These are phyloP conservation scores for Rhingia rostrata DNA, from an alignment of 2,888 invertebrate species.

Conservation along the genomic window DNA sequence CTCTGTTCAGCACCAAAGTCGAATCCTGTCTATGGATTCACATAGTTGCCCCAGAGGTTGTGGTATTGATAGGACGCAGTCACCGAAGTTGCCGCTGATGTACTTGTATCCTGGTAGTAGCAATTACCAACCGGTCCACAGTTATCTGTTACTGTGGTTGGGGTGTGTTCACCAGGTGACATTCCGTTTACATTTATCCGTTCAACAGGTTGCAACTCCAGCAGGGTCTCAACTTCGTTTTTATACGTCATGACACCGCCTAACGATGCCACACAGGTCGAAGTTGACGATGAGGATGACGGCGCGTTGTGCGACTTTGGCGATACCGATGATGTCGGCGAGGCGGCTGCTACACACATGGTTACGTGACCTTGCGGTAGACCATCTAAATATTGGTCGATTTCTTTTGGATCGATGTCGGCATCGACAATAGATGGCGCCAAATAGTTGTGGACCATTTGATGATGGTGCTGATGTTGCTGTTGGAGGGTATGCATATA, in stretches of 20 bases:
- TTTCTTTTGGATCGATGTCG: conserved; percentile 82
- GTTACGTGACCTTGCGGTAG: conserved; percentile 79
- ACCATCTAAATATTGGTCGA: conserved; percentile 83
- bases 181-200: conserved; percentile 55
- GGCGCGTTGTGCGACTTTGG: conserved; percentile 48
- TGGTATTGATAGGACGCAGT: conserved; percentile 77
- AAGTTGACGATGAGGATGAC: neutral
- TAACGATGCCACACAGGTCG: conserved; percentile 50
- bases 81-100: conserved; percentile 75
- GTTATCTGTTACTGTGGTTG: conserved; percentile 27
- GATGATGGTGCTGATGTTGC: conserved; percentile 53
- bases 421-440: conserved; percentile 72
- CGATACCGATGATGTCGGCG: conserved; percentile 64
- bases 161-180: conserved; percentile 41
- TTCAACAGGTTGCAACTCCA: conserved; percentile 76
- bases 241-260: conserved; percentile 55
- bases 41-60: conserved; percentile 80
- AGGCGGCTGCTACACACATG: conserved; percentile 63
- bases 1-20: neutral
- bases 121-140: conserved; percentile 50
- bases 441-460: conserved; percentile 73
- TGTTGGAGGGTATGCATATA: conserved; percentile 78
- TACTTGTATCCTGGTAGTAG: conserved; percentile 65
- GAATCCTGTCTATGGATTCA: conserved; percentile 78
- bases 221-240: conserved; percentile 76